These are phyloP conservation scores for Micromussa lordhowensis DNA, from an alignment of 92 coral and sea anemone species.

Conservation along the genomic window DNA sequence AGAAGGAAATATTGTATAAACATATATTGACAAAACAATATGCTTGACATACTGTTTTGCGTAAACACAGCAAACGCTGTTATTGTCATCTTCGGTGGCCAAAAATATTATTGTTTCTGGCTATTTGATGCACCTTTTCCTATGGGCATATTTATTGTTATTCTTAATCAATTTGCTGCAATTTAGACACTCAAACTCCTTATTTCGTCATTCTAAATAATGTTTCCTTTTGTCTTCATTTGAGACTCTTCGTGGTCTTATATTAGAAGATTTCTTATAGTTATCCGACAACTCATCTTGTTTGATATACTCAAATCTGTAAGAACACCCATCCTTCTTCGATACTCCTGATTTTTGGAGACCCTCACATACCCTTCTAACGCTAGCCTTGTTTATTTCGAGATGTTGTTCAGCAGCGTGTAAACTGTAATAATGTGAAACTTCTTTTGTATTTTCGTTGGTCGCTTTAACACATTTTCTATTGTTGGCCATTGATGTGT, in stretches of 20 bases:
- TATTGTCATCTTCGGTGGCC: too few relatives aligned
- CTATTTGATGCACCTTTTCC: too few relatives aligned
- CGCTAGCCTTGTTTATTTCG: neutral
- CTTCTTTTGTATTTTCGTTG: slow-evolving; percentile 8
- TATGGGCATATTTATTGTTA: too few relatives aligned
- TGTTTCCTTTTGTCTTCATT: neutral
- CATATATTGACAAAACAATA: too few relatives aligned
- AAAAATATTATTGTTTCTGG: too few relatives aligned
- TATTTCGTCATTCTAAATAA: neutral
- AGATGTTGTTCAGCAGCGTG: slow-evolving; percentile 32
- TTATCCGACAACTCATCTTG: neutral
- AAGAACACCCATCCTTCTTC: slow-evolving; percentile 5
- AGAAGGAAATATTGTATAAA: too few relatives aligned
- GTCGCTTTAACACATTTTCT: neutral
- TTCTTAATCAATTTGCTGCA: too few relatives aligned
- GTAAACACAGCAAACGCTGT: too few relatives aligned
- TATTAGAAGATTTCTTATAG: slow-evolving; percentile 8
- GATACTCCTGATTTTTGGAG: slow-evolving; percentile 29
- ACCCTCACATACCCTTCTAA: slow-evolving; percentile 20
- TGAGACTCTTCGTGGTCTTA: neutral
- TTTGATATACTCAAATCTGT: slow-evolving; percentile 20
- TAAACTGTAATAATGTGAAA: slow-evolving; percentile 22
- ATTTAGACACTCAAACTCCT: too few relatives aligned
- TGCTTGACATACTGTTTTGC: too few relatives aligned
- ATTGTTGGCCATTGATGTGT: slow-evolving; percentile 3